These are phyloP conservation scores for Drosophila varians DNA, from an alignment of 1,140 invertebrate genomes.

Conservation along the genomic window DNA sequence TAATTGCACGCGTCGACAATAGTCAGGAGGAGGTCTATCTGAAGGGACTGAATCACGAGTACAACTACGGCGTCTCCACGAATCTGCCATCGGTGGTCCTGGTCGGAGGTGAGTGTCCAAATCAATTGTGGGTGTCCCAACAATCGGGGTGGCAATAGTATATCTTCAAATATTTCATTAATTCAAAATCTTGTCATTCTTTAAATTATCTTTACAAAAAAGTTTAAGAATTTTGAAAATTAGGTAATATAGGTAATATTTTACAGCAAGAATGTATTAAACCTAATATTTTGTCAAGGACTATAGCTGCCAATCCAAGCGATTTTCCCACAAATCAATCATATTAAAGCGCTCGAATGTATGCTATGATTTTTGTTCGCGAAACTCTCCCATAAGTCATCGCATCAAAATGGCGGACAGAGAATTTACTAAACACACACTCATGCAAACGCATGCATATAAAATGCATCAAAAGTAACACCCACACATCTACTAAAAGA, in stretches of 20 bases:
- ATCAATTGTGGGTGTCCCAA: slow-evolving; percentile 57
- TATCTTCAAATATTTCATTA: not conserved
- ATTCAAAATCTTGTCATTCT: too few relatives aligned
- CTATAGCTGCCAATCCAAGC: not conserved
- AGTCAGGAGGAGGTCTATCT: slow-evolving; percentile 90
- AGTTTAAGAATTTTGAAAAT: too few relatives aligned
- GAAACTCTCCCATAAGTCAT: slow-evolving; percentile 35
- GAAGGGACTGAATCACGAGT: slow-evolving; percentile 90
- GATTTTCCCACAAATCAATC: slow-evolving; percentile 12
- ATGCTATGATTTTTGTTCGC: slow-evolving; percentile 52
- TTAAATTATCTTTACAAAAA: too few relatives aligned
- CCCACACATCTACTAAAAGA: slow-evolving; percentile 8
- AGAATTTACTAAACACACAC: slow-evolving; percentile 23
- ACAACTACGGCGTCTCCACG: slow-evolving; percentile 92
- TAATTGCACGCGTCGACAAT: slow-evolving; percentile 93
- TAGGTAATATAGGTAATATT: too few relatives aligned
- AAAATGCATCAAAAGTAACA: not conserved
- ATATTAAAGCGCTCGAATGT: slow-evolving; percentile 58
- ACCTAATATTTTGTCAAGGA: not conserved
- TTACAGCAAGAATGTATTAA: not conserved
- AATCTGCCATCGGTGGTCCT: slow-evolving; percentile 94
- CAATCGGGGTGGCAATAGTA: not conserved
- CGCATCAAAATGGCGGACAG: slow-evolving; percentile 16
- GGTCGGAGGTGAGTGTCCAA: slow-evolving; percentile 89
- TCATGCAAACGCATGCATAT: not conserved